Percentiles rank a stretch among this genome's conserved stretches.
phyloP scores from a whole-genome alignment of 2,888 invertebrate species.

The Holacanthella duospinosa region DNA sequence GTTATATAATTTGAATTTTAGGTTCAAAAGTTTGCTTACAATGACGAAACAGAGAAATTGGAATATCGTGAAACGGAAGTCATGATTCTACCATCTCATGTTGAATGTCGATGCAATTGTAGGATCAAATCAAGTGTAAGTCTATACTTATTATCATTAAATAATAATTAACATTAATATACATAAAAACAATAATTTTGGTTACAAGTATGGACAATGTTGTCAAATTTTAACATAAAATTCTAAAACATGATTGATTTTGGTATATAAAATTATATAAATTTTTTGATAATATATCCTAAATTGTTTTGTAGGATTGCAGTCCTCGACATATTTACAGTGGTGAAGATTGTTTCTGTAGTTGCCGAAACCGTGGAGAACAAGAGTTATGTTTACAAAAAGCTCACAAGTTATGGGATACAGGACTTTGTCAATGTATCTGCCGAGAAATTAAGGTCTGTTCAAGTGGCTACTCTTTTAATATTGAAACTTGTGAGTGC shows the following conservation, averaged over 20 bases:
- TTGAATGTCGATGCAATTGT: slow-evolving; percentile 26
- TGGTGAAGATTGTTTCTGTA: slow-evolving; percentile 23
- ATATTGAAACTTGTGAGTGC: slow-evolving; percentile 22
- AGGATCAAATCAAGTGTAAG: slow-evolving; percentile 22
- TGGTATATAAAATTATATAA: background rate
- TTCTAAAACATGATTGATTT: background rate
- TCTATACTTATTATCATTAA: too few relatives aligned
- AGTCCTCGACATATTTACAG: slow-evolving; percentile 19
- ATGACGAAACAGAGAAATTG: slow-evolving; percentile 14
- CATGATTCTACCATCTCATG: slow-evolving; percentile 19
- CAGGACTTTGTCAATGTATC: slow-evolving; percentile 20
- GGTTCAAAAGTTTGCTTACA: slow-evolving; percentile 21
- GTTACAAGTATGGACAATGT: too few relatives aligned
- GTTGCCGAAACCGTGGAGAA: slow-evolving; percentile 19
- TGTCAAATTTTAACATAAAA: too few relatives aligned
- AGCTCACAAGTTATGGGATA: slow-evolving; percentile 24
- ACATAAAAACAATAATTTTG: too few relatives aligned
- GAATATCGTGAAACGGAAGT: slow-evolving; percentile 14
- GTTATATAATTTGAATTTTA: too few relatives aligned
- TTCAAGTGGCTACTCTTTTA: slow-evolving; percentile 19
- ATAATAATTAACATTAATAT: too few relatives aligned
- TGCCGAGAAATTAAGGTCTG: slow-evolving; percentile 24
- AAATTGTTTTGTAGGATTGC: slow-evolving; percentile 20
- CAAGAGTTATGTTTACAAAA: slow-evolving; percentile 10
- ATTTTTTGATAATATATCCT: background rate